Evolutionary conservation across 2,888 invertebrate species (phyloP).

Genomic region (Caradrina kadenii): DNA sequence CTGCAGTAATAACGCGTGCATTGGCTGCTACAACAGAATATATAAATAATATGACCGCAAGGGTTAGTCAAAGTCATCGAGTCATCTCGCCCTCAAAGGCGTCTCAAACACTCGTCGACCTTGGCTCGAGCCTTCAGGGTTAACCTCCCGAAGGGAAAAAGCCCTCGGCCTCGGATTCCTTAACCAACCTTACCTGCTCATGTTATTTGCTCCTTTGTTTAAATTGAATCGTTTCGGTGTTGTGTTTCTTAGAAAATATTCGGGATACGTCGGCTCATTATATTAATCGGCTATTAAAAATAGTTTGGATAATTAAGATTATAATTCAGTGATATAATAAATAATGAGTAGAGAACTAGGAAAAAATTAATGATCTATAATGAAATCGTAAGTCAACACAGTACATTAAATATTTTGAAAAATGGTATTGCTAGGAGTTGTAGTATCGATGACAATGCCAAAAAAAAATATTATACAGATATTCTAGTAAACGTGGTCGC

Average conservation of each 20-base stretch:
- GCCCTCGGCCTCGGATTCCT: constrained; percentile 78
- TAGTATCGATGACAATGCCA: no score
- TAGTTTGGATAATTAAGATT: constrained; percentile 16
- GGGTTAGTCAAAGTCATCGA: constrained; percentile 85
- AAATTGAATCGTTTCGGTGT: constrained; percentile 61
- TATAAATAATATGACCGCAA: constrained; percentile 75
- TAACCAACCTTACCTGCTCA: constrained; percentile 78
- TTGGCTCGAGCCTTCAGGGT: constrained; percentile 80
- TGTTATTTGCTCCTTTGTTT: constrained; percentile 73
- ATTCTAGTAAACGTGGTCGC: background rate
- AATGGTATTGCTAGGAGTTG: no score
- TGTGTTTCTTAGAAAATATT: constrained; percentile 61
- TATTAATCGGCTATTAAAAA: constrained; percentile 16
- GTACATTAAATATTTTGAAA: no score
- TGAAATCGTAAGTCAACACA: no score
- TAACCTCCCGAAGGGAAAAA: constrained; percentile 82
- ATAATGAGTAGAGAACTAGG: background rate
- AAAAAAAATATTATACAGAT: background rate
- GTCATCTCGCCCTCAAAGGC: constrained; percentile 82
- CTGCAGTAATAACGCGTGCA: constrained; percentile 79
- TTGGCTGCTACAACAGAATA: constrained; percentile 76
- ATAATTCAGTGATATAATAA: background rate
- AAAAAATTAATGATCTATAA: background rate
- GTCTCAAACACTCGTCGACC: constrained; percentile 82
- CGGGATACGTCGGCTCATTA: constrained; percentile 31